These are phyloP conservation scores for Lasioglossum pauxillum DNA, from an alignment of 2,888 invertebrate genomes.

Conservation along the genomic window DNA sequence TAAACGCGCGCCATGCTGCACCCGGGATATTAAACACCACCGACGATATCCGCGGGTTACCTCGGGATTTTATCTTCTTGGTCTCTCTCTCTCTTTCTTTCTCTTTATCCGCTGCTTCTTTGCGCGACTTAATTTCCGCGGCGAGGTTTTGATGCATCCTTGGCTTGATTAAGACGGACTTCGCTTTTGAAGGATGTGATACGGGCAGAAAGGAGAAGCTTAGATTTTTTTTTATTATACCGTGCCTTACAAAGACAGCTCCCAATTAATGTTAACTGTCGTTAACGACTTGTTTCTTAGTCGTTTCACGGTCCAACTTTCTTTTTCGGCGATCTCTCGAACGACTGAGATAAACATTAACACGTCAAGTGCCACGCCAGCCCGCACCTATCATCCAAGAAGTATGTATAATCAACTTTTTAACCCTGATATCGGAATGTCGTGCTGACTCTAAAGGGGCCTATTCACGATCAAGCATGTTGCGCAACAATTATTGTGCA, in stretches of 20 bases:
- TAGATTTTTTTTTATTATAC: not conserved
- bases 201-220: not conserved
- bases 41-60: slow-evolving; percentile 43
- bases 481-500: too few species aligned
- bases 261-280: not conserved
- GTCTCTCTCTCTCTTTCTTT: not conserved
- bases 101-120: slow-evolving; percentile 11
- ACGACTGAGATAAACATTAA: not conserved
- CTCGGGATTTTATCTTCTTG: slow-evolving; percentile 54
- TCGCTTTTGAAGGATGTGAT: not conserved
- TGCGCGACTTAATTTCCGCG: not conserved
- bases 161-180: not conserved
- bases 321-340: not conserved
- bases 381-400: too few species aligned
- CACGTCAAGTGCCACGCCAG: not conserved
- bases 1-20: slow-evolving; percentile 72
- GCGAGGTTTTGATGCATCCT: not conserved
- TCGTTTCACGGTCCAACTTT: not conserved
- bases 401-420: too few species aligned
- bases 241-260: not conserved
- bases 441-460: too few species aligned
- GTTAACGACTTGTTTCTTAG: not conserved
- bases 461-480: too few species aligned
- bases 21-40: slow-evolving; percentile 63
- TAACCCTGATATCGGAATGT: not conserved